Conservation (phyloP, 2,797 vertebrate species). For the Lacerta viridis region DNA sequence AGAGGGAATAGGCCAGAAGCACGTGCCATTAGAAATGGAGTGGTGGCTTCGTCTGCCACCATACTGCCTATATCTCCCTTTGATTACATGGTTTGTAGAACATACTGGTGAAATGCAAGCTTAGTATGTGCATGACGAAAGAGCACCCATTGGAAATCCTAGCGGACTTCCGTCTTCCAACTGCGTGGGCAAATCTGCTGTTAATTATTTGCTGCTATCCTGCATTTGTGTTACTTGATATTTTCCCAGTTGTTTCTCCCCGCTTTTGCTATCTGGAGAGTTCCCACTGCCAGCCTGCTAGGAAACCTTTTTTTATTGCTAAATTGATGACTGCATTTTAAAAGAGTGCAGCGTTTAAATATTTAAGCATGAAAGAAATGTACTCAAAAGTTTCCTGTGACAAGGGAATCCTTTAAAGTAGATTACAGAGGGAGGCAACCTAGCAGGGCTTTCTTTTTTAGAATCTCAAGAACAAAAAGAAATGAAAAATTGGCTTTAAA, state of each 20-base stretch:
- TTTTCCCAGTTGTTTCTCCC: not conserved
- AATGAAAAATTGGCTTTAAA: not conserved
- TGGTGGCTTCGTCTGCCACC: not conserved
- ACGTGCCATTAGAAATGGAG: not conserved
- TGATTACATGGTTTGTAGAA: not conserved
- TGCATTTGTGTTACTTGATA: not conserved
- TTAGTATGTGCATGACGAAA: not conserved
- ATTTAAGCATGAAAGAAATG: constrained; percentile 7
- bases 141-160: too few relatives aligned
- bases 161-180: not conserved
- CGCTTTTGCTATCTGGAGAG: not conserved
- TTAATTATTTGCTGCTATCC: constrained; percentile 13
- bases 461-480: not conserved
- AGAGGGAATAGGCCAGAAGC: not conserved
- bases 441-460: not conserved
- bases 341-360: constrained; percentile 9
- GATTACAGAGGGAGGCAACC: not conserved
- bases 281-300: not conserved
- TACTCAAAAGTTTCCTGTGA: not conserved
- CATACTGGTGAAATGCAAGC: not conserved
- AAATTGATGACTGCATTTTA: constrained; percentile 19
- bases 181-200: not conserved
- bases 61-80: not conserved
- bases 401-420: constrained; percentile 7
- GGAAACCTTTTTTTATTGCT: constrained; percentile 16